These are phyloP conservation scores for Trichogramma dendrolimi DNA, from an alignment of 2,888 invertebrate genomes.

Conservation along the genomic window DNA sequence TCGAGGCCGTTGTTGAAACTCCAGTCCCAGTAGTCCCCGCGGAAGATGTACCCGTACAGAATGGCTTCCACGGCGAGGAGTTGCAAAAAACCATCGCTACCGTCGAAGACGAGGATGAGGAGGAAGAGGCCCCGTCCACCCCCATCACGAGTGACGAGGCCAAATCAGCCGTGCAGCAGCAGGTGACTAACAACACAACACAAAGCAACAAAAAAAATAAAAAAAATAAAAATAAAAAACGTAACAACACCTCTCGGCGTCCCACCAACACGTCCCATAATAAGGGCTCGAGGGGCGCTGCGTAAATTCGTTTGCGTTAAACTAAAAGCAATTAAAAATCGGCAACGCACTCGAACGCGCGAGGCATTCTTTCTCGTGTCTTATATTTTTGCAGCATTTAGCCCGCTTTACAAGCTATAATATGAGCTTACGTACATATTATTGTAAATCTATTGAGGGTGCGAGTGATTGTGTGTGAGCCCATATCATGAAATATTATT, in stretches of 20 bases:
- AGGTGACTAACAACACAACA: conserved; percentile 28
- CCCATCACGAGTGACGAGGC: conserved; percentile 34
- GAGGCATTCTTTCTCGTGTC: too few relatives aligned
- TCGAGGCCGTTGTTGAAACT: too few relatives aligned
- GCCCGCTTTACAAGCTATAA: too few relatives aligned
- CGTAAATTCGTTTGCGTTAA: too few relatives aligned
- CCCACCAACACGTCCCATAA: background rate
- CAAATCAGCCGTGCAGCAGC: conserved; percentile 39
- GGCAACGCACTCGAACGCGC: too few relatives aligned
- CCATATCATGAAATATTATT: too few relatives aligned
- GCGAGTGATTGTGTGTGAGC: too few relatives aligned
- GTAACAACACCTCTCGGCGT: background rate
- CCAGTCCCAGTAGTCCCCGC: background rate
- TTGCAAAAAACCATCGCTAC: background rate
- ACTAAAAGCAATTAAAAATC: too few relatives aligned
- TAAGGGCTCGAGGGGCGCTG: too few relatives aligned
- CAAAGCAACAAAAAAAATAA: conserved; percentile 16
- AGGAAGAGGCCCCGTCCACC: conserved; percentile 25
- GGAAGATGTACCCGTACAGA: conserved; percentile 10
- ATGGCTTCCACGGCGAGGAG: conserved; percentile 15
- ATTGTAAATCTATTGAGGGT: too few relatives aligned
- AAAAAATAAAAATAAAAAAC: conserved; percentile 2
- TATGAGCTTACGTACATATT: too few relatives aligned
- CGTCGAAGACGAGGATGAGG: conserved; percentile 8
- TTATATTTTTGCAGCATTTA: too few relatives aligned